Evolutionary conservation across 2,888 invertebrate species (phyloP).

Genomic region (Lucinisca nassula): DNA sequence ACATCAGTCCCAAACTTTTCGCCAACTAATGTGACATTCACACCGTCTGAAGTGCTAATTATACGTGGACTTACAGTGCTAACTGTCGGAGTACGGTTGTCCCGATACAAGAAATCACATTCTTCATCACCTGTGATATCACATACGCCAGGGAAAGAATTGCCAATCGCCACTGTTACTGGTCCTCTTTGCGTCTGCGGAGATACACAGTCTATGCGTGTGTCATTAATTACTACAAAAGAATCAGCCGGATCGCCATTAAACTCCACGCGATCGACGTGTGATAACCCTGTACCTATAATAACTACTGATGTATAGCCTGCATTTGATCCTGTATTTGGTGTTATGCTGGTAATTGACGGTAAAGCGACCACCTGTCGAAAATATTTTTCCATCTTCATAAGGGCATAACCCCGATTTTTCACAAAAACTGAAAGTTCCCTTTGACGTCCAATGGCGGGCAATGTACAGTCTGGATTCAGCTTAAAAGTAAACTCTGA

Average conservation of each 20-base stretch:
- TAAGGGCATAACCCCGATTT: conserved; percentile 53
- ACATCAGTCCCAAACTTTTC: conserved; percentile 56
- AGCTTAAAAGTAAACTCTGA: conserved; percentile 43
- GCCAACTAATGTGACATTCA: conserved; percentile 69
- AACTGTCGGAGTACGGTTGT: conserved; percentile 67
- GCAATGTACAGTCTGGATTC: conserved; percentile 14
- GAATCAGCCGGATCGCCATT: conserved; percentile 62
- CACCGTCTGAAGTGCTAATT: conserved; percentile 26
- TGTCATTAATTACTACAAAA: conserved; percentile 45
- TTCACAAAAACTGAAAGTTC: conserved; percentile 45
- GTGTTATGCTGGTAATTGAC: conserved; percentile 37
- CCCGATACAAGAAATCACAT: conserved; percentile 63
- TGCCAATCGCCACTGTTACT: not conserved
- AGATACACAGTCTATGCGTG: conserved; percentile 48
- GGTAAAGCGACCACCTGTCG: conserved; percentile 56
- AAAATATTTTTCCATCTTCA: conserved; percentile 6
- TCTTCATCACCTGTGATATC: not conserved
- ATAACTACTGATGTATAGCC: conserved; percentile 70
- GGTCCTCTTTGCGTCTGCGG: conserved; percentile 22
- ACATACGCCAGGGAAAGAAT: not conserved
- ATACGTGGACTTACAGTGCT: conserved; percentile 49
- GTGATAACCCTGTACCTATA: conserved; percentile 65
- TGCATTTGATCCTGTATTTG: conserved; percentile 52
- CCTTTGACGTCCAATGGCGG: conserved; percentile 41
- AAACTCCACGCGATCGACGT: conserved; percentile 55